These are phyloP conservation scores for Columbina picui DNA, from an alignment of 2,113 vertebrate genomes.

Conservation along the genomic window DNA sequence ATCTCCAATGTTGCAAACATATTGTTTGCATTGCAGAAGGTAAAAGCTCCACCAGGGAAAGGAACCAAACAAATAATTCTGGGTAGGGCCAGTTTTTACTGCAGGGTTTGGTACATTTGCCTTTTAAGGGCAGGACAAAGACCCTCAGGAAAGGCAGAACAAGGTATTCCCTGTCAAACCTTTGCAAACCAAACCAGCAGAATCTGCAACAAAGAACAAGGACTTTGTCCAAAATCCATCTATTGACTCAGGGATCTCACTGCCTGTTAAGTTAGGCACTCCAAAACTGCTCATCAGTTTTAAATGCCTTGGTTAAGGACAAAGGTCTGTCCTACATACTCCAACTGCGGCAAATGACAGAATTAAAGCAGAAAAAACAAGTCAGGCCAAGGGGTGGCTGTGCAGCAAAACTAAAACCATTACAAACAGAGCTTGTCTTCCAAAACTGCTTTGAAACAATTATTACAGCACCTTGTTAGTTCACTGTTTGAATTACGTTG, in stretches of 20 bases:
- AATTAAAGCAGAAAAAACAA: not conserved
- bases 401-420: not conserved
- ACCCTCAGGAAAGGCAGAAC: not conserved
- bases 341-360: not conserved
- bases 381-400: not conserved
- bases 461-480: not conserved
- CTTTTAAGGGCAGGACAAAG: not conserved
- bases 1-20: not conserved
- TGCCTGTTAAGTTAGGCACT: rapidly evolving
- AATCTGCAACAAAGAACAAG: not conserved
- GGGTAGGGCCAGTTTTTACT: not conserved
- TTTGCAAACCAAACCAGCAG: not conserved
- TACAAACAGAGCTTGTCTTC: not conserved
- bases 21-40: not conserved
- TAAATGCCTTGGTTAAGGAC: rapidly evolving
- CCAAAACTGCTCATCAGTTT: not conserved
- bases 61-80: not conserved
- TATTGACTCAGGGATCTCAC: not conserved
- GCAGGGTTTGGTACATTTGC: not conserved
- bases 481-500: not conserved
- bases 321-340: not conserved
- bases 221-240: not conserved
- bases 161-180: not conserved
- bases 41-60: not conserved
- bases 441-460: not conserved